phyloP scores from a whole-genome alignment of 2,888 invertebrate genomes.

The Euzetes globulus region DNA sequence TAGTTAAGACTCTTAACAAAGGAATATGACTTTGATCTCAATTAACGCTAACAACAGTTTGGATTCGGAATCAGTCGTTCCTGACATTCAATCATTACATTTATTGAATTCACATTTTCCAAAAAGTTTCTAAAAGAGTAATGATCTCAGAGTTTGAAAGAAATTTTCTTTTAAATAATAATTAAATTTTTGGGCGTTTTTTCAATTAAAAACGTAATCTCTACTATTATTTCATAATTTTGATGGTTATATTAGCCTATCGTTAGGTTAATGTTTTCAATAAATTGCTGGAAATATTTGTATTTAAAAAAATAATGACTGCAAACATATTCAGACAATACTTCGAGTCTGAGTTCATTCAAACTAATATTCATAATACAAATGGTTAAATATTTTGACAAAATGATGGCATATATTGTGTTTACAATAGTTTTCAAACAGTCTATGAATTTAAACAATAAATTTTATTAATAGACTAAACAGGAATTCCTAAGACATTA shows the following conservation, averaged over 20 bases:
- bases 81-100: neutral
- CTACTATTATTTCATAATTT: neutral
- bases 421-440: neutral
- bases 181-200: conserved; percentile 6
- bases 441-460: neutral
- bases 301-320: neutral
- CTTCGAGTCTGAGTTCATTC: neutral
- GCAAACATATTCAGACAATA: neutral
- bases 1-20: no score
- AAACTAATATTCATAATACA: neutral
- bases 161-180: neutral
- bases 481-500: neutral
- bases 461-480: neutral
- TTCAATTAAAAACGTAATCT: neutral
- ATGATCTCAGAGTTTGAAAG: neutral
- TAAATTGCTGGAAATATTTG: neutral
- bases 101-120: neutral
- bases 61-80: no score
- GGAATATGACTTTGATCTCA: no score
- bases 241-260: neutral
- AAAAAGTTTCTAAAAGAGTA: neutral
- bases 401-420: neutral
- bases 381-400: neutral
- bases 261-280: neutral
- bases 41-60: no score